Base-by-base conservation (phyloP, 2,113 vertebrate genomes). In the Leptobrachium leishanense region DNA sequence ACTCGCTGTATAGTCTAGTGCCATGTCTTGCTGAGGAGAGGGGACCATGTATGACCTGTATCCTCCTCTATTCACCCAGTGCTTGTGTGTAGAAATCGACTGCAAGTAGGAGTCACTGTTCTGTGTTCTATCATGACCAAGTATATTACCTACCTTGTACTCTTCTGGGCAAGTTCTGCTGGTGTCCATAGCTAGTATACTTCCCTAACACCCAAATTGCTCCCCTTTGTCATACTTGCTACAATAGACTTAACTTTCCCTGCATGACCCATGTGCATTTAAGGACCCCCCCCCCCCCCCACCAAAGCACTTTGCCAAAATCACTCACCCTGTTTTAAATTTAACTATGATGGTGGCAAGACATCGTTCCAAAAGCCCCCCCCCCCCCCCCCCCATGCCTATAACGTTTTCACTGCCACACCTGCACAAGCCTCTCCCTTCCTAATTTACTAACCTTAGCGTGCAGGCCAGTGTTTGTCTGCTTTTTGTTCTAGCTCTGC, bases 351-450 rank as follows among this genome's bases (percentile, higher is more conserved):
- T 50, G 46, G 46, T 4, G 46, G 46, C 4, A 50, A 8, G 46
- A 4, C 46, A 50, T 50, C 20, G 65, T 42, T 76, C 15, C 12
- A n/a, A 41, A 50, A 50, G 46, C 1, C 13, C 3, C n/a, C 63
- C 7, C 7, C 1, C 7, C 7, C 1, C 20, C 12, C 57, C 65
- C 92, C 88, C 84, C 88, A 91, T 90, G 91, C 92, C 93, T 94
- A 91, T 89, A 90, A 91, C 59, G 40, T 11, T 40, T 7, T 11
- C 40, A 9, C 44, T 2, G 77, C 77, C 76, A 89, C 88, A 90
- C 92, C 92, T 92, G 89, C 90, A 92, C 89, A 91, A 82, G 82
- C 83, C 79, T 89, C 86, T 83, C 88, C 90, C 83, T 83, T 70
- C 86, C 83, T 80, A 74, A 31, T 82, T 88, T 81, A 79, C 83